Evolutionary conservation across 2,797 vertebrate genomes (phyloP).

Genomic region (Melanotaenia trifasciata): DNA sequence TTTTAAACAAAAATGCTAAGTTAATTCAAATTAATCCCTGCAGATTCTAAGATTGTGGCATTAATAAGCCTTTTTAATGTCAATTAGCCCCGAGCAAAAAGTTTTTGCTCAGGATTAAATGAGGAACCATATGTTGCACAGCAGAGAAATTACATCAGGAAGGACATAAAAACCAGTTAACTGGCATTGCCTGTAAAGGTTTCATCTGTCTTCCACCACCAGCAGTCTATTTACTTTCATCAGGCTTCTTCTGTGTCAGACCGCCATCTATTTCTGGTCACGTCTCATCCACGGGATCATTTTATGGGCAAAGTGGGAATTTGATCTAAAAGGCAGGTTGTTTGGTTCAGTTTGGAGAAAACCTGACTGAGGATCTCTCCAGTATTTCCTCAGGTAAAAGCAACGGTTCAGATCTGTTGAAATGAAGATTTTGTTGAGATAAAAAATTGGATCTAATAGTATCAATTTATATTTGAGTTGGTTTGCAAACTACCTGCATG

Average conservation of each 20-base stretch:
- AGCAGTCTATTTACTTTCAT: conserved; percentile 18
- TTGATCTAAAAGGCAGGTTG: too few species aligned
- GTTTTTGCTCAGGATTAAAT: not conserved
- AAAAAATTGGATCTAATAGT: too few species aligned
- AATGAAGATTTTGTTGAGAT: not conserved
- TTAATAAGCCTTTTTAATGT: not conserved
- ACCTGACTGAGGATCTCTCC: too few species aligned
- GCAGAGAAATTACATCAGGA: not conserved
- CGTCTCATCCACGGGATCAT: not conserved
- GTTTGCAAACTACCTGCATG: too few species aligned
- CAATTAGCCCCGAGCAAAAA: not conserved
- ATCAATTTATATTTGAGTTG: too few species aligned
- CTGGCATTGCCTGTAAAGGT: conserved; percentile 7
- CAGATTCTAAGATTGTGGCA: not conserved
- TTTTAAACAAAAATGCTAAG: not conserved
- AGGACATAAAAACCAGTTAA: conserved; percentile 10
- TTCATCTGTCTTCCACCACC: not conserved
- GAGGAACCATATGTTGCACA: conserved; percentile 1
- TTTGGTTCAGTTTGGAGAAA: too few species aligned
- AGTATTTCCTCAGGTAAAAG: too few species aligned
- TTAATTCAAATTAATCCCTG: not conserved
- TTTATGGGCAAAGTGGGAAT: not conserved
- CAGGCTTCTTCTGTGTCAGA: not conserved
- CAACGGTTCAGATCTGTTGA: too few species aligned
- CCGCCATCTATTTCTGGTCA: not conserved